Evolutionary conservation across 2,113 vertebrate species (phyloP).

Genomic region (Pygoscelis antarcticus): DNA sequence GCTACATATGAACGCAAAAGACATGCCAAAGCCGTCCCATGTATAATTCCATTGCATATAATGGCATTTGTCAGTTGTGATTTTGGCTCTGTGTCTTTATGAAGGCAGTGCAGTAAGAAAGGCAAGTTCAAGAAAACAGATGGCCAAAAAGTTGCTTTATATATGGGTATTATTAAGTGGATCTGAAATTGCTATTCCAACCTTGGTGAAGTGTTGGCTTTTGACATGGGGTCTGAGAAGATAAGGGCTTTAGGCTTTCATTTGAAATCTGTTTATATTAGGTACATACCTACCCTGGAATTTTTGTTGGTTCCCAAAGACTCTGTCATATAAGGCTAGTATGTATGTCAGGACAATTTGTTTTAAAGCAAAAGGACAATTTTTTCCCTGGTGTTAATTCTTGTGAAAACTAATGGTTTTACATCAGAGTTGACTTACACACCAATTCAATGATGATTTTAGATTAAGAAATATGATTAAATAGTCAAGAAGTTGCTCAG

Average conservation of each 20-base stretch:
- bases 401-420: background rate
- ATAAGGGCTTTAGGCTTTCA: background rate
- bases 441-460: background rate
- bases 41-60: background rate
- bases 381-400: background rate
- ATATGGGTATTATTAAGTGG: background rate
- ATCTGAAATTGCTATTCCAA: background rate
- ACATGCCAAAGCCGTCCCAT: background rate
- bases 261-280: background rate
- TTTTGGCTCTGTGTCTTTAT: background rate
- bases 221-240: background rate
- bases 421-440: background rate
- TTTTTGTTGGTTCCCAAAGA: background rate
- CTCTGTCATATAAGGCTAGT: background rate
- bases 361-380: background rate
- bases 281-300: background rate
- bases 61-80: background rate
- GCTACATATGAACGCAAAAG: background rate
- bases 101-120: background rate
- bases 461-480: background rate
- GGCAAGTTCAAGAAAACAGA: background rate
- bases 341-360: background rate
- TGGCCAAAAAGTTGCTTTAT: background rate
- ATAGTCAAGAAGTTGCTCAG: background rate
- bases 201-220: slow-evolving; percentile 1